Evolutionary conservation across 2,113 vertebrate species (phyloP), one percentile per base, ranked within the genome.

Genomic region (Zonotrichia leucophrys): DNA sequence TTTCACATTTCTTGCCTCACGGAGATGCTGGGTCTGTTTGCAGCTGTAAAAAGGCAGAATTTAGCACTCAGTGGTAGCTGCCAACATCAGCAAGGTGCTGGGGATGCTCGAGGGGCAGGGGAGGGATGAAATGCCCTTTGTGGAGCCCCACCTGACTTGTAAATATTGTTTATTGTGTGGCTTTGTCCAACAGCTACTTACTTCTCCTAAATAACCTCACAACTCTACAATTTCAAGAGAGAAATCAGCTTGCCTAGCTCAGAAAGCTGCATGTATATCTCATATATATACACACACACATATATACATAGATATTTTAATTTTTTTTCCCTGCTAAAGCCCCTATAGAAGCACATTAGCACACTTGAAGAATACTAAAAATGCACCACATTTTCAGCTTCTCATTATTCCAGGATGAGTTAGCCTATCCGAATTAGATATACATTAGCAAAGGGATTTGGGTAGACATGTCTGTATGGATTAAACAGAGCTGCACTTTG

Each of bases 371-470:
- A 96, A 95, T 87, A 64, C 75, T 84, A 66, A 94, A 97, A 96
- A 92, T 79, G 73, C 88, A 79, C 75, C 80, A 10, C 49, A 68
- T 81, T 96, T 96, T 87, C 83, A 76, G 82, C 84, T 80, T 94
- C 92, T 96, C 89, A 78, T 94, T 93, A 96, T 93, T 93, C 82
- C 73, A 35, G 95, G 91, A 82, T 96, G 95, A 91, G 93, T 93
- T 95, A 64, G 92, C 37, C 93, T 75, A 72, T 94, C 82, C 85
- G 94, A 95, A 96, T 95, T 89, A 94, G 92, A 97, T 96, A 92
- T 95, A 96, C 91, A 90, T 92, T 92, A 96, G 93, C 69, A 69
- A n/a, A 75, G 81, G 95, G 96, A 96, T 97, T 96, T 96, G 85
- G 58, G 89, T 55, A 97, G 94, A 82, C 84, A 95, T 94, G 93